phyloP scores from a whole-genome alignment of 2,797 vertebrate species.

The Thaleichthys pacificus region DNA sequence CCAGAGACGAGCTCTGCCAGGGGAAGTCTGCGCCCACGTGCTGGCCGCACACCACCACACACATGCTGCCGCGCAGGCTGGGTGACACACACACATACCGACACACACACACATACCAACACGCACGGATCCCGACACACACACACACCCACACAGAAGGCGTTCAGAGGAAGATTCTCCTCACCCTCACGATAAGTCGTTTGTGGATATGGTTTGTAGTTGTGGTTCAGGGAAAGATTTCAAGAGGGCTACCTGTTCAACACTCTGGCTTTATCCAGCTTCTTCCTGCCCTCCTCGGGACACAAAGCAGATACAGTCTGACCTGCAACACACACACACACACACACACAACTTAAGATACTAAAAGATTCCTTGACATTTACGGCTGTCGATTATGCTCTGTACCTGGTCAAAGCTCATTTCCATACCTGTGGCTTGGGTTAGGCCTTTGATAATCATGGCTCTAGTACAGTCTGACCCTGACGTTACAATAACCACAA shows the following conservation, averaged over 20 bases:
- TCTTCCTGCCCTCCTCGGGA: constrained; percentile 67
- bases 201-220: neutral
- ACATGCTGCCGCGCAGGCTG: constrained; percentile 73
- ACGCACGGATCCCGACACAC: no score
- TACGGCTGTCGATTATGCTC: no score
- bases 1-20: constrained; percentile 84
- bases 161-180: no score
- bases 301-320: constrained; percentile 64
- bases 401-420: neutral
- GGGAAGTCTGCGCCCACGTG: constrained; percentile 87
- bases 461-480: constrained; percentile 71
- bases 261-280: constrained; percentile 65
- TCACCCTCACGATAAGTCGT: neutral
- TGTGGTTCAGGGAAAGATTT: neutral
- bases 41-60: constrained; percentile 77
- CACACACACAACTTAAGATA: constrained; percentile 1
- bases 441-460: constrained; percentile 71
- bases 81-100: constrained; percentile 7
- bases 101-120: neutral
- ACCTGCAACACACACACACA: constrained; percentile 59
- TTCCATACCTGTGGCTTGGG: constrained; percentile 76
- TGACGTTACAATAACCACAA: constrained; percentile 81
- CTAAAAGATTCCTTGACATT: no score
- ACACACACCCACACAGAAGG: no score
- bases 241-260: constrained; percentile 71